These are phyloP conservation scores for Geotrypetes seraphini DNA, from an alignment of 2,797 vertebrate species.

Conservation along the genomic window DNA sequence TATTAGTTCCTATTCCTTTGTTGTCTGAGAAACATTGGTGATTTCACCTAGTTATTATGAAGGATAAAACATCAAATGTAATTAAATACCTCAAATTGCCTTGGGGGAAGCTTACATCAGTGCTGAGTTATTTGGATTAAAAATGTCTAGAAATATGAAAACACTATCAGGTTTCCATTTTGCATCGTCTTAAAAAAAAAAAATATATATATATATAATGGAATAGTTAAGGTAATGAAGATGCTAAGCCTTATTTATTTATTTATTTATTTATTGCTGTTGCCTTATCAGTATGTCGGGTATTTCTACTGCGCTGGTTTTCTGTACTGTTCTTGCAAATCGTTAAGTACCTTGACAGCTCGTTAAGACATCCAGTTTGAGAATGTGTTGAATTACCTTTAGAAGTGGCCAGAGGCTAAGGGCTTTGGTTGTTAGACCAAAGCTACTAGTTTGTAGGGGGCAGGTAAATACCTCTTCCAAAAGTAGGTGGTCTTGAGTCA, in stretches of 20 bases:
- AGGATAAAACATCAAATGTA: slow-evolving; percentile 43
- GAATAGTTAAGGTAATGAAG: neutral
- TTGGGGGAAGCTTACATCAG: slow-evolving; percentile 34
- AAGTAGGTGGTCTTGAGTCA: no score
- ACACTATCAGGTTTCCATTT: slow-evolving; percentile 3
- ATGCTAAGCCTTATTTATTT: neutral
- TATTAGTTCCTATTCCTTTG: slow-evolving; percentile 30
- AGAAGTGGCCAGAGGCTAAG: neutral
- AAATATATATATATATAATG: no score
- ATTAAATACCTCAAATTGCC: slow-evolving; percentile 40
- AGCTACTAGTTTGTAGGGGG: neutral
- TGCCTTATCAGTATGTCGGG: no score
- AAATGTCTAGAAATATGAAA: slow-evolving; percentile 29
- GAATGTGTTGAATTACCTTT: neutral
- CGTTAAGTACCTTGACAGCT: neutral
- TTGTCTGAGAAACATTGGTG: slow-evolving; percentile 23
- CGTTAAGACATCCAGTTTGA: neutral
- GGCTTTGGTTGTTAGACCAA: neutral
- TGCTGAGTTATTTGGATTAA: slow-evolving; percentile 33
- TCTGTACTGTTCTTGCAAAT: neutral
- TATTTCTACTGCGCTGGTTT: neutral
- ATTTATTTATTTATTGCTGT: neutral
- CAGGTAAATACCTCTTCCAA: no score
- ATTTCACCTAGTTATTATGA: slow-evolving; percentile 41
- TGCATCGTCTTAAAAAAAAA: neutral